phyloP scores from a whole-genome alignment of 2,888 invertebrate species.

The Sinodicranocentrus sp. region DNA sequence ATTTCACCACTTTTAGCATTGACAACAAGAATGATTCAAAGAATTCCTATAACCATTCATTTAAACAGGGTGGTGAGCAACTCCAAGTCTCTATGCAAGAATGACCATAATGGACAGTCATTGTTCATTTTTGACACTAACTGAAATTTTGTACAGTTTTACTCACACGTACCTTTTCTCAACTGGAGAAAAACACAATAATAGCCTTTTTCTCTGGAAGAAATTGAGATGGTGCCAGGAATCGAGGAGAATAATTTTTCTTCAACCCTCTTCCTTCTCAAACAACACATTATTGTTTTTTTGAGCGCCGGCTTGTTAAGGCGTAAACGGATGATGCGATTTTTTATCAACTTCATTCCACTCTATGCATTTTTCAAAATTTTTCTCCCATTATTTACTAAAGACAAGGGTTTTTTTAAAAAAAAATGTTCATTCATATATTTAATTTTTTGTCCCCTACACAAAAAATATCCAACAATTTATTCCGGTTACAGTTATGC shows the following conservation, averaged over 20 bases:
- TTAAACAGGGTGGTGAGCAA: constrained; percentile 19
- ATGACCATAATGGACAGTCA: constrained; percentile 77
- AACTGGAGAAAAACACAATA: constrained; percentile 30
- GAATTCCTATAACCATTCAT: constrained; percentile 73
- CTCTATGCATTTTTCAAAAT: too few relatives aligned
- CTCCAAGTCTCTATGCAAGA: constrained; percentile 76
- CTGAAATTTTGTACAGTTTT: constrained; percentile 75
- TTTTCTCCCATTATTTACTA: too few relatives aligned
- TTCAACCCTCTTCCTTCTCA: too few relatives aligned
- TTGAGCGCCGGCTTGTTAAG: too few relatives aligned
- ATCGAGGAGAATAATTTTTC: constrained; percentile 71
- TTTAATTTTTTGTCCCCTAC: too few relatives aligned
- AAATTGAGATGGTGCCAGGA: constrained; percentile 76
- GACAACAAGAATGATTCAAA: constrained; percentile 76
- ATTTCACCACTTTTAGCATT: constrained; percentile 76
- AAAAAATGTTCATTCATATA: too few relatives aligned
- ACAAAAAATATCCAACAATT: too few relatives aligned
- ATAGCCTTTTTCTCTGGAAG: constrained; percentile 59
- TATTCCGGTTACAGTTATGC: too few relatives aligned
- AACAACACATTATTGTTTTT: too few relatives aligned
- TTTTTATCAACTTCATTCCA: too few relatives aligned
- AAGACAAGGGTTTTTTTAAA: too few relatives aligned
- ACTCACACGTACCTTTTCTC: constrained; percentile 68
- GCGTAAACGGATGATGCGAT: too few relatives aligned
- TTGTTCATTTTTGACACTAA: constrained; percentile 77